These are phyloP conservation scores for Drosophila subpulchrella DNA, from an alignment of 1,140 invertebrate genomes.

Conservation along the genomic window DNA sequence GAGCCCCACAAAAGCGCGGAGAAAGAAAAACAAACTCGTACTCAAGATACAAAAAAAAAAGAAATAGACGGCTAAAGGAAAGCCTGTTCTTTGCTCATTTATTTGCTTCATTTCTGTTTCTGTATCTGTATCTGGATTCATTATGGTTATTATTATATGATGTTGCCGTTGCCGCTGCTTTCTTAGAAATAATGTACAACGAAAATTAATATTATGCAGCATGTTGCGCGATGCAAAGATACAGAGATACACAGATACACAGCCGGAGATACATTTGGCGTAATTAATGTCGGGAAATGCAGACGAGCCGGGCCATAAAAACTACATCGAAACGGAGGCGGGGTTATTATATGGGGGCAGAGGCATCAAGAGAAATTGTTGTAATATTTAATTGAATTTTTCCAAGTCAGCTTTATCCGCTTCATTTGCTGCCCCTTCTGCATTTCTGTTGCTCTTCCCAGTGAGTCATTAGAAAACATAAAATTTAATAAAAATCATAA, in stretches of 20 bases:
- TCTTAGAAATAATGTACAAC: constrained; percentile 74
- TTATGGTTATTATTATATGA: constrained; percentile 76
- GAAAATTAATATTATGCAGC: constrained; percentile 82
- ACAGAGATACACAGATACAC: constrained; percentile 47
- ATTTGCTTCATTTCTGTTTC: constrained; percentile 73
- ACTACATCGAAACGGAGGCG: constrained; percentile 42
- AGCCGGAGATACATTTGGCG: constrained; percentile 67
- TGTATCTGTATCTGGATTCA: constrained; percentile 63
- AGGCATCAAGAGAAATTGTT: constrained; percentile 62
- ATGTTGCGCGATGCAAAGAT: constrained; percentile 74
- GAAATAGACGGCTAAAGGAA: constrained; percentile 23
- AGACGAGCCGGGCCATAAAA: constrained; percentile 62
- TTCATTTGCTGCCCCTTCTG: constrained; percentile 45
- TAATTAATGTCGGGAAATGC: constrained; percentile 75
- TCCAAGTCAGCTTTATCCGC: constrained; percentile 55
- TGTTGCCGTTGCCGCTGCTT: constrained; percentile 56
- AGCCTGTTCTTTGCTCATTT: constrained; percentile 74
- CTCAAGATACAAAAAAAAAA: constrained; percentile 13
- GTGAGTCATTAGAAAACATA: constrained; percentile 74
- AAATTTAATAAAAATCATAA: constrained; percentile 78
- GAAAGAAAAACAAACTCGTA: constrained; percentile 29
- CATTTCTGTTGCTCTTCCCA: constrained; percentile 22
- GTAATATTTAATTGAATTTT: constrained; percentile 82
- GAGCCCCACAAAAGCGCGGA: constrained; percentile 16
- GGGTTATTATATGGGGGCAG: constrained; percentile 9